Percentiles rank a stretch among this genome's conserved stretches.
phyloP scores from a whole-genome alignment of 2,797 vertebrate genomes.

The Pseudochromis fuscus region DNA sequence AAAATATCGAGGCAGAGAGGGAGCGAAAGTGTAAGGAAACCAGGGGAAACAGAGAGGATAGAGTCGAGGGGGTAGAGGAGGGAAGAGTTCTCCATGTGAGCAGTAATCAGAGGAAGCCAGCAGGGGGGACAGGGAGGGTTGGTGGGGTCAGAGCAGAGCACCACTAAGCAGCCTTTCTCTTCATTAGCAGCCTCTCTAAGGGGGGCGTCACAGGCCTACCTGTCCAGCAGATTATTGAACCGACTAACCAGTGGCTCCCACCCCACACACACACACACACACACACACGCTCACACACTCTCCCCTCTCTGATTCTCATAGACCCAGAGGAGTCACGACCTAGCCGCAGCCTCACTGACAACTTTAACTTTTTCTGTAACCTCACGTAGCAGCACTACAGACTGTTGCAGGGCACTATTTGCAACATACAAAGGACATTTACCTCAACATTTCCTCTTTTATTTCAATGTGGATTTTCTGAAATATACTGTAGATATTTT shows the following conservation, averaged over 20 bases:
- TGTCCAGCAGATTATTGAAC: conserved; percentile 96
- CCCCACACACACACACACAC: conserved; percentile 57
- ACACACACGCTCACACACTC: conserved; percentile 58
- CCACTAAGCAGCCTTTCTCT: conserved; percentile 95
- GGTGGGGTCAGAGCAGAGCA: conserved; percentile 87
- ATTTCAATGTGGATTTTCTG: conserved; percentile 13
- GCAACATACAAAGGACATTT: conserved; percentile 46
- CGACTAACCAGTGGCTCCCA: conserved; percentile 88
- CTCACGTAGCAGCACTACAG: conserved; percentile 62
- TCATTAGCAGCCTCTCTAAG: conserved; percentile 94
- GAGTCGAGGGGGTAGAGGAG: conserved; percentile 35
- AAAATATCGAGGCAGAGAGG: conserved; percentile 33
- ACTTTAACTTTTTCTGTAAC: conserved; percentile 76
- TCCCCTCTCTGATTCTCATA: conserved; percentile 75
- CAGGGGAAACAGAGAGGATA: conserved; percentile 47
- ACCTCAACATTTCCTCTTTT: conserved; percentile 3
- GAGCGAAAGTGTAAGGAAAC: conserved; percentile 40
- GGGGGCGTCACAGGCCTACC: conserved; percentile 93
- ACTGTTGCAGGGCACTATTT: conserved; percentile 25
- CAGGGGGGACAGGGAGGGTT: conserved; percentile 82
- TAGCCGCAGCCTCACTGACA: conserved; percentile 70
- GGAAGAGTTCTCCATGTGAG: conserved; percentile 68
- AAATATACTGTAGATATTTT: too few relatives aligned
- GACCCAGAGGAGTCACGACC: conserved; percentile 80
- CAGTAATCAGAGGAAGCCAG: conserved; percentile 77